Evolutionary conservation across 2,113 vertebrate species (phyloP).

Genomic region (Xiphophorus couchianus): DNA sequence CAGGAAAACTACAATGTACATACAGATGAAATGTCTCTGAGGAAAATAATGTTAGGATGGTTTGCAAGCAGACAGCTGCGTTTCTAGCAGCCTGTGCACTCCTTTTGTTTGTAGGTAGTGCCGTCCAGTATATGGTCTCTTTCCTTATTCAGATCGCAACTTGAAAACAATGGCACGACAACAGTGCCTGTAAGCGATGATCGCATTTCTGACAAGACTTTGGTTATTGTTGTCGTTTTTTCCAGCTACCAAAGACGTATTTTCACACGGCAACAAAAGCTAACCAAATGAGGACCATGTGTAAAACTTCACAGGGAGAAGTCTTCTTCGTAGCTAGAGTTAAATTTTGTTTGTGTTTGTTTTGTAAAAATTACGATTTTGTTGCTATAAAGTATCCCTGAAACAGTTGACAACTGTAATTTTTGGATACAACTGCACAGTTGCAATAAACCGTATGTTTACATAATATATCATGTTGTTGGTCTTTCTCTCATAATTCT

Average conservation of each 20-base stretch:
- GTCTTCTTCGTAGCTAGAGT: conserved; percentile 57
- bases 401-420: conserved; percentile 67
- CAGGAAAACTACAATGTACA: conserved; percentile 63
- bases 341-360: conserved; percentile 44
- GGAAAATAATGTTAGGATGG: conserved; percentile 34
- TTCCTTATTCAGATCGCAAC: conserved; percentile 53
- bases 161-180: conserved; percentile 72
- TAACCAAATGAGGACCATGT: conserved; percentile 78
- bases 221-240: conserved; percentile 52
- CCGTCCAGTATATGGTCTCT: conserved; percentile 30
- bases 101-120: conserved; percentile 39
- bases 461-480: conserved; percentile 60
- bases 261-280: conserved; percentile 36
- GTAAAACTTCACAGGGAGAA: conserved; percentile 76
- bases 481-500: conserved; percentile 20
- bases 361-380: conserved; percentile 74
- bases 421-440: conserved; percentile 84
- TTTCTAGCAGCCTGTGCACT: conserved; percentile 68
- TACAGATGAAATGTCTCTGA: conserved; percentile 44
- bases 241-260: conserved; percentile 80
- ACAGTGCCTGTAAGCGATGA: conserved; percentile 74
- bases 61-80: conserved; percentile 29
- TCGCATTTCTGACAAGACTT: conserved; percentile 58
- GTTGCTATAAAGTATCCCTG: conserved; percentile 80
- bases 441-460: conserved; percentile 86